phyloP scores from a whole-genome alignment of 53 echinoderm and acorn worm species.

The Patiria pectinifera region DNA sequence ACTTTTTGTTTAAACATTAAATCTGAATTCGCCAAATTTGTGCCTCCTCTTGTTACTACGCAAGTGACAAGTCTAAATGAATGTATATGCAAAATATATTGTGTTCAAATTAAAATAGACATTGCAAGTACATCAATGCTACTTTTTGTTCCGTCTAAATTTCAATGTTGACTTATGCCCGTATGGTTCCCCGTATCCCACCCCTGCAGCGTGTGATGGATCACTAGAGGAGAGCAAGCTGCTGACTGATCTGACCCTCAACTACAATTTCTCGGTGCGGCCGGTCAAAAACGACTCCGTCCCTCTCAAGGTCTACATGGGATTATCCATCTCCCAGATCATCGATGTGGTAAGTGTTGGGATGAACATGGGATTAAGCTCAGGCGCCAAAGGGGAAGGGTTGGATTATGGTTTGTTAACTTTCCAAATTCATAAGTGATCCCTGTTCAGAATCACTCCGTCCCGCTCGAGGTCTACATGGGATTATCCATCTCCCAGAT shows the following conservation, averaged over 20 bases:
- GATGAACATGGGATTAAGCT: neutral
- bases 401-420: neutral
- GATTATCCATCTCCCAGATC: slow-evolving; percentile 86
- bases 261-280: slow-evolving; percentile 73
- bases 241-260: slow-evolving; percentile 42
- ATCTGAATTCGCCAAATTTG: too few relatives aligned
- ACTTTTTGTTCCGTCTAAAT: neutral
- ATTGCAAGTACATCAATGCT: too few relatives aligned
- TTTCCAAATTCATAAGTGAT: neutral
- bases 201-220: slow-evolving; percentile 61
- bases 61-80: too few relatives aligned
- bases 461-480: slow-evolving; percentile 58
- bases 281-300: slow-evolving; percentile 79
- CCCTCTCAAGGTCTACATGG: slow-evolving; percentile 83
- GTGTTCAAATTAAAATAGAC: too few relatives aligned
- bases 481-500: slow-evolving; percentile 89
- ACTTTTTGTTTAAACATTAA: too few relatives aligned
- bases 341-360: slow-evolving; percentile 84
- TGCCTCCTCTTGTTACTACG: too few relatives aligned
- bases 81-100: too few relatives aligned
- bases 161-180: neutral
- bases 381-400: neutral
- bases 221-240: slow-evolving; percentile 72
- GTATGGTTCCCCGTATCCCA: neutral
- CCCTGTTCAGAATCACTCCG: neutral